Percentiles rank a stretch among this genome's conserved stretches.
phyloP scores from a whole-genome alignment of 2,888 invertebrate species.

The Cerastis rubricosa region DNA sequence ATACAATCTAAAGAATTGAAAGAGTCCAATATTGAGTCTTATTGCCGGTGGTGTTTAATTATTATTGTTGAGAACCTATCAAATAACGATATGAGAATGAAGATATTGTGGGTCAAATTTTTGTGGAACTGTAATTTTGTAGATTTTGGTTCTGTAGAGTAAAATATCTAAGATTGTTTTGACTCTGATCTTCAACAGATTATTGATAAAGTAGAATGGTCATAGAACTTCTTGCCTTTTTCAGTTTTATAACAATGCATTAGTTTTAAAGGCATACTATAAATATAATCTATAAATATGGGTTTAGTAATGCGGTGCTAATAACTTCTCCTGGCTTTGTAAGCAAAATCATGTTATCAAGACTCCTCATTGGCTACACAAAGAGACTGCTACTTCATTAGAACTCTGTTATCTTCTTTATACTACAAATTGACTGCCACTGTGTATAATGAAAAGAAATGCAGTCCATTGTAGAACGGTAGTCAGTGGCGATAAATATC shows the following conservation, averaged over 20 bases:
- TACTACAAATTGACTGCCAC: not conserved
- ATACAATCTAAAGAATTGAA: constrained; percentile 63
- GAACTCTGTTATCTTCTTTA: not conserved
- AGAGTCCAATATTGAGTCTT: constrained; percentile 55
- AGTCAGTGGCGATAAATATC: not conserved
- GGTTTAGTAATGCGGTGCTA: not conserved
- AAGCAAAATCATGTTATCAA: not conserved
- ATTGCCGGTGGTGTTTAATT: constrained; percentile 43
- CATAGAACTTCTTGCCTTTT: not conserved
- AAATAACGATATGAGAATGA: constrained; percentile 16
- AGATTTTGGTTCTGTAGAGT: not conserved
- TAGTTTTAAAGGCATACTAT: not conserved
- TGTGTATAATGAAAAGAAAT: not conserved
- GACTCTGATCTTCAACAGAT: not conserved
- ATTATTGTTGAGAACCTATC: constrained; percentile 22
- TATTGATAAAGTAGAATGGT: not conserved
- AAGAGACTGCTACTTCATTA: not conserved
- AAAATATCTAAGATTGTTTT: not conserved
- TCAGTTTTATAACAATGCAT: not conserved
- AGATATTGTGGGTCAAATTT: not conserved
- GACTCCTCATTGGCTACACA: not conserved
- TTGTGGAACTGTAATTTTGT: not conserved
- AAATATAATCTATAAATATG: not conserved
- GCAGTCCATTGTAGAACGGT: not conserved
- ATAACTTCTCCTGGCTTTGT: not conserved